Conservation (phyloP, 1,140 invertebrate species). For the Caenorhabditis remanei region DNA sequence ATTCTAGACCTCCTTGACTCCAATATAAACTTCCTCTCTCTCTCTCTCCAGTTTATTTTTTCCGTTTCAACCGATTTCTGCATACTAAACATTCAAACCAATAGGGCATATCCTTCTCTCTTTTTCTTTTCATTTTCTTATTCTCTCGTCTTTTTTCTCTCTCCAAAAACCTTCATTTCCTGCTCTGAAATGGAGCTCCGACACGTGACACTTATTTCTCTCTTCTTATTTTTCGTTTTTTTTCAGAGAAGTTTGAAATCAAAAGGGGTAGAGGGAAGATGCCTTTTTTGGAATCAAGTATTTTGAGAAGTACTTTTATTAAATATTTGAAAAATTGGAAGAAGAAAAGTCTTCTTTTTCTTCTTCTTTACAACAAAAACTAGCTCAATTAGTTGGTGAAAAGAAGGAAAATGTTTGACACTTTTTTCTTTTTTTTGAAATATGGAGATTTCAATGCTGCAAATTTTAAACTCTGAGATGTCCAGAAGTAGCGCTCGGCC, state of each 20-base stretch:
- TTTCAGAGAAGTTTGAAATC: slow-evolving; percentile 1
- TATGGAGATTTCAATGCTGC: not conserved
- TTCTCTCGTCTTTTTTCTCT: not conserved
- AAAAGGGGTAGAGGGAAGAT: too few relatives aligned
- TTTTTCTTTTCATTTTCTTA: not conserved
- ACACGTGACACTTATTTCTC: slow-evolving; percentile 1
- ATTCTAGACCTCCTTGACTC: too few relatives aligned
- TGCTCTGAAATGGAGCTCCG: slow-evolving; percentile 15
- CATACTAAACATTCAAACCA: not conserved
- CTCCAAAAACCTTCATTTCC: slow-evolving; percentile 46
- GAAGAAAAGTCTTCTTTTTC: not conserved
- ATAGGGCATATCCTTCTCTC: not conserved
- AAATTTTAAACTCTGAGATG: too few relatives aligned
- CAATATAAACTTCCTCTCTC: too few relatives aligned
- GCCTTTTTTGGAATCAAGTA: not conserved
- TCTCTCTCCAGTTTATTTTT: not conserved
- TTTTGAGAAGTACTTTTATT: not conserved
- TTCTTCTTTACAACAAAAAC: not conserved
- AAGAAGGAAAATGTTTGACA: not conserved
- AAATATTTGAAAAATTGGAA: not conserved
- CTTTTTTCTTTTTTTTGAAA: not conserved
- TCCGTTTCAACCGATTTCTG: not conserved
- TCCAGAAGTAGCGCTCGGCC: too few relatives aligned
- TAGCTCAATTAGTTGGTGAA: not conserved
- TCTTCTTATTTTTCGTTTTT: not conserved